Evolutionary conservation across 1,140 invertebrate species (phyloP).

Genomic region (Himalopsyche phryganea): DNA sequence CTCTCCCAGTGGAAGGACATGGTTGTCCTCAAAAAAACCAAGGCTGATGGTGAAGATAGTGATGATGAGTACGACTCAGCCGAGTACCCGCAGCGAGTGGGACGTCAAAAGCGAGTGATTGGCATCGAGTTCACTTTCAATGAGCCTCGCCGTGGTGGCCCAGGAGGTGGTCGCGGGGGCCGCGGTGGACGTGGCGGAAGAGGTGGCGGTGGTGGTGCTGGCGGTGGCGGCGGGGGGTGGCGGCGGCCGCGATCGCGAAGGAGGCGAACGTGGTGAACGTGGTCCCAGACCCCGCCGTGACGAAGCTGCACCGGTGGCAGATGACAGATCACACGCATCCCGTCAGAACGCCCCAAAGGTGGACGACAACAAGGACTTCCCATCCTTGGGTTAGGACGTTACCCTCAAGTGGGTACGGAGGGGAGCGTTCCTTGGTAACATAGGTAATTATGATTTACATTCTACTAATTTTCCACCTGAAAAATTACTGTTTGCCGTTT

Average conservation of each 20-base stretch:
- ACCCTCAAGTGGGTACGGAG: slow-evolving; percentile 2
- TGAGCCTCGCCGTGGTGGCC: slow-evolving; percentile 70
- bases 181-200: slow-evolving; percentile 55
- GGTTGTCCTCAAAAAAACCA: slow-evolving; percentile 78
- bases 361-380: slow-evolving; percentile 93
- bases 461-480: too few species aligned
- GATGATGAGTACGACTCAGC: slow-evolving; percentile 72
- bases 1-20: slow-evolving; percentile 90
- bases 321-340: slow-evolving; percentile 39
- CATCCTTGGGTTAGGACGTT: slow-evolving; percentile 73
- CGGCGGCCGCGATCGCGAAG: slow-evolving; percentile 29
- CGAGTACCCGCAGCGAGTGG: slow-evolving; percentile 83
- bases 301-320: slow-evolving; percentile 27
- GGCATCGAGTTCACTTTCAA: slow-evolving; percentile 89
- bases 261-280: slow-evolving; percentile 6
- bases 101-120: slow-evolving; percentile 79
- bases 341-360: slow-evolving; percentile 79
- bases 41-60: slow-evolving; percentile 63
- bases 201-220: slow-evolving; percentile 33
- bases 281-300: slow-evolving; percentile 37
- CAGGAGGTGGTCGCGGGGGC: slow-evolving; percentile 60
- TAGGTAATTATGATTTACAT: too few species aligned
- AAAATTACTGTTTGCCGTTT: too few species aligned
- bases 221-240: slow-evolving; percentile 11
- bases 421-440: slow-evolving; percentile 20